Evolutionary conservation across 2,888 invertebrate genomes (phyloP).

Genomic region (Ichneumoninae sp.): DNA sequence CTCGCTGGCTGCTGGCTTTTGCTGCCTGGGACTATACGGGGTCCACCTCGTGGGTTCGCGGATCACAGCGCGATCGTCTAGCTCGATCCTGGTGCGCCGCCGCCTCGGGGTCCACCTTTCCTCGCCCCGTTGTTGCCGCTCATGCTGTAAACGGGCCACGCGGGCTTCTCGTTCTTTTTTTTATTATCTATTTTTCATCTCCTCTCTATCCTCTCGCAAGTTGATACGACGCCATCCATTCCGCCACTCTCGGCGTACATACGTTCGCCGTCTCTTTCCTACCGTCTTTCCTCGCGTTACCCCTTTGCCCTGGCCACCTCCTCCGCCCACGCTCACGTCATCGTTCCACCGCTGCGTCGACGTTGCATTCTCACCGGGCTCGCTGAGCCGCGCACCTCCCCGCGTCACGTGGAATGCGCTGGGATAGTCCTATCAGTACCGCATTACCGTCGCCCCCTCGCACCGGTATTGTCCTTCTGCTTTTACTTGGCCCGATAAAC

Average conservation of each 20-base stretch:
- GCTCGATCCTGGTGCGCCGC: slow-evolving; percentile 21
- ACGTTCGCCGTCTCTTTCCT: slow-evolving; percentile 22
- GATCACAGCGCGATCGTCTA: slow-evolving; percentile 46
- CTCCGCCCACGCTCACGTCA: slow-evolving; percentile 63
- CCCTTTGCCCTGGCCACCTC: slow-evolving; percentile 57
- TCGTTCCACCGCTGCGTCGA: slow-evolving; percentile 32
- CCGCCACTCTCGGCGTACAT: slow-evolving; percentile 9
- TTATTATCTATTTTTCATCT: slow-evolving; percentile 6
- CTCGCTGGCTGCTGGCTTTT: slow-evolving; percentile 39
- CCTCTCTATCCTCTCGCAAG: slow-evolving; percentile 27
- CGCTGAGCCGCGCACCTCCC: slow-evolving; percentile 43
- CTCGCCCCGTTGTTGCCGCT: slow-evolving; percentile 59
- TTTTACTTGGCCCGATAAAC: neutral
- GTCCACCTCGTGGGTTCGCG: slow-evolving; percentile 47
- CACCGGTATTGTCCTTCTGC: slow-evolving; percentile 45
- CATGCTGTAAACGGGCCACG: slow-evolving; percentile 57
- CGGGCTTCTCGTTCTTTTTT: slow-evolving; percentile 42
- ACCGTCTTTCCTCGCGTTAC: slow-evolving; percentile 32
- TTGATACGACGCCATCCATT: slow-evolving; percentile 29
- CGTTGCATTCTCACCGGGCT: slow-evolving; percentile 51
- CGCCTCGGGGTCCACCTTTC: slow-evolving; percentile 64
- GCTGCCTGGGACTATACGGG: slow-evolving; percentile 34
- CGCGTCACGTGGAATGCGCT: slow-evolving; percentile 64
- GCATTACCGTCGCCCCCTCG: slow-evolving; percentile 44
- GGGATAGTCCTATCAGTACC: slow-evolving; percentile 37